Percentiles rank a stretch among this genome's conserved stretches.
These are phyloP conservation scores for Athene cunicularia DNA, from an alignment of 2,113 vertebrate genomes.

Conservation along the genomic window DNA sequence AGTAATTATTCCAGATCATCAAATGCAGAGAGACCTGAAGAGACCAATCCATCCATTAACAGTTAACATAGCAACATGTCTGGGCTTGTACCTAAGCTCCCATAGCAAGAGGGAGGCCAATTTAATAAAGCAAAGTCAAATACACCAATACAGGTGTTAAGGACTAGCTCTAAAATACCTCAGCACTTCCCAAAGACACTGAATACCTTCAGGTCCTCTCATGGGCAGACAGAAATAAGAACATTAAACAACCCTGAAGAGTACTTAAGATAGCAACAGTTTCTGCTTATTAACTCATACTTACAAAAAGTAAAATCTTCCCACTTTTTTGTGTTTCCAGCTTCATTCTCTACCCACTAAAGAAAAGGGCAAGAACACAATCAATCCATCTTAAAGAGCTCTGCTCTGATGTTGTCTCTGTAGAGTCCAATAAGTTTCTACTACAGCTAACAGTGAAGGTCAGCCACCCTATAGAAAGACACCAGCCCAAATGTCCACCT, in stretches of 20 bases:
- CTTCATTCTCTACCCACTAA: background rate
- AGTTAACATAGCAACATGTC: background rate
- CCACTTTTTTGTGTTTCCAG: background rate
- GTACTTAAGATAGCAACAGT: background rate
- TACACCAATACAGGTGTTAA: background rate
- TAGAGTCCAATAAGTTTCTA: fast-evolving
- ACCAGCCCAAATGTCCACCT: fast-evolving
- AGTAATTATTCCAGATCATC: background rate
- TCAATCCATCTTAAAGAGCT: background rate
- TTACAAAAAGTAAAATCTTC: background rate
- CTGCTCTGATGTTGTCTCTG: background rate
- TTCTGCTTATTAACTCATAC: background rate
- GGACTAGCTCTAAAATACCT: background rate
- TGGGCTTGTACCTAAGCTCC: background rate
- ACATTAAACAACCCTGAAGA: background rate
- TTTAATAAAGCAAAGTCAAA: background rate
- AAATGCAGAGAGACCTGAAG: background rate
- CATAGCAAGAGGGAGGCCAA: background rate
- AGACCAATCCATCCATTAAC: background rate
- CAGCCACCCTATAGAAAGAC: background rate
- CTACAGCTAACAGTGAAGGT: fast-evolving
- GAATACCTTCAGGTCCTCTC: background rate
- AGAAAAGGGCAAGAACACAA: background rate
- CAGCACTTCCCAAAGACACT: background rate
- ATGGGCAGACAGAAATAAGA: background rate